Base-by-base conservation (phyloP, 2,113 vertebrate genomes). In the Oreocharis arfaki region DNA sequence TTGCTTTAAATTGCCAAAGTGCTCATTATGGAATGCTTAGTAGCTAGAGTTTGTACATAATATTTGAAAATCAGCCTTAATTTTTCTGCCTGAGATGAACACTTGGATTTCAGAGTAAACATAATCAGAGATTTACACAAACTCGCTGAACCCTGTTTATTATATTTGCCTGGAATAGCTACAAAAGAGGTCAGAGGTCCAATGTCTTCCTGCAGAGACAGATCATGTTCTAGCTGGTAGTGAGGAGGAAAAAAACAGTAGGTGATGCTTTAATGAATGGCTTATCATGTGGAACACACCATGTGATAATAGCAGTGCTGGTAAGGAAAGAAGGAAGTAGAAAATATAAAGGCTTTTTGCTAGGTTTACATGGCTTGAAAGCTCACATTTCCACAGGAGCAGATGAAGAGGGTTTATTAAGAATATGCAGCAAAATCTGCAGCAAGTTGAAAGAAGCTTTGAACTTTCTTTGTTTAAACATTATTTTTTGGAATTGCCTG, bases 181-280 rank as follows among this genome's bases (percentile, higher is more conserved):
- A 98, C 97, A 98, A 98, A 97, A 98, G 97, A 97, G 98, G 98
- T 98, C 98, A 98, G 98, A 98, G 97, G 98, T 98, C 97, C 98
- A 97, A 97, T 86, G 90, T 98, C 97, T 98, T 98, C 98, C 98
- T 97, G 98, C 97, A 97, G 98, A 98, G 98, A 98, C 96, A 97
- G 98, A 98, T 98, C 98, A 98, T 98, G 98, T 98, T 98, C 98
- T 98, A 98, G 98, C 98, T 98, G 98, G 97, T 98, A 97, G 78
- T 84, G 96, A 97, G 97, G 97, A 98, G 97, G 97, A 97, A 98
- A 98, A 98, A 98, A 98, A 84, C 98, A 98, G 98, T 98, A 98
- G 98, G 98, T 98, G 98, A 98, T 97, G 97, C 98, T 98, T 98
- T 98, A 98, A 98, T 98, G 98, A 98, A 98, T 98, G 98, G 98